These are phyloP conservation scores for Eilema depressum DNA, from an alignment of 2,888 invertebrate species.

Conservation along the genomic window DNA sequence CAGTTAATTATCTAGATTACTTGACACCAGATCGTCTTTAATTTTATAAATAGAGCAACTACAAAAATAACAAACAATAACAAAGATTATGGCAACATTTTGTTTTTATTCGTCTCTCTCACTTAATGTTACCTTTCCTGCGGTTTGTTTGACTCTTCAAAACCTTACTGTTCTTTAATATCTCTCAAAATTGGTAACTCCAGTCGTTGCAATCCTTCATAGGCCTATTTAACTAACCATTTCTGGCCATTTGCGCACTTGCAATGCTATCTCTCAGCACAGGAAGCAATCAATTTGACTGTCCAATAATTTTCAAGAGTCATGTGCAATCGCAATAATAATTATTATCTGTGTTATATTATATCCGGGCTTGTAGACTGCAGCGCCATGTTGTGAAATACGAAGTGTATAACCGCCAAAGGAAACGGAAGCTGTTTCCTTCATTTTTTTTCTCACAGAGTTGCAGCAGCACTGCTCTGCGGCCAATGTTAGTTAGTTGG, in stretches of 20 bases:
- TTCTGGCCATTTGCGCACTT: not conserved
- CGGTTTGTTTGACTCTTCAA: too few species aligned
- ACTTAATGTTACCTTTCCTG: too few species aligned
- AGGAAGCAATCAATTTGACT: not conserved
- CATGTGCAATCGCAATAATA: not conserved
- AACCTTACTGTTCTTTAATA: too few species aligned
- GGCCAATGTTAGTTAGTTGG: not conserved
- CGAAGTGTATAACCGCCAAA: slow-evolving; percentile 3
- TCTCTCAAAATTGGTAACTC: too few species aligned
- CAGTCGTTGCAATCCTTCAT: not conserved
- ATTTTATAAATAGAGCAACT: too few species aligned
- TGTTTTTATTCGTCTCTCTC: too few species aligned
- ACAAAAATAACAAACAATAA: too few species aligned
- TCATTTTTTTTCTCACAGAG: slow-evolving; percentile 4
- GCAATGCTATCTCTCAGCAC: not conserved
- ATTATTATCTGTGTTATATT: not conserved
- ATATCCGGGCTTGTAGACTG: not conserved
- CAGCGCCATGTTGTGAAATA: slow-evolving; percentile 6
- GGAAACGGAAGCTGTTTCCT: slow-evolving; percentile 14
- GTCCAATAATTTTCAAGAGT: not conserved
- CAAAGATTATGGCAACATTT: too few species aligned
- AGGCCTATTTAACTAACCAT: too few species aligned
- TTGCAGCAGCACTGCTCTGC: slow-evolving; percentile 3
- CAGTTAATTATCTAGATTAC: too few species aligned
- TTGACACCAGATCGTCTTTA: too few species aligned